A percentile compares a stretch with the other conserved stretches of the same genome.
These are phyloP conservation scores for Marmota monax DNA, from an alignment of 2,113 vertebrate species.

Conservation along the genomic window DNA sequence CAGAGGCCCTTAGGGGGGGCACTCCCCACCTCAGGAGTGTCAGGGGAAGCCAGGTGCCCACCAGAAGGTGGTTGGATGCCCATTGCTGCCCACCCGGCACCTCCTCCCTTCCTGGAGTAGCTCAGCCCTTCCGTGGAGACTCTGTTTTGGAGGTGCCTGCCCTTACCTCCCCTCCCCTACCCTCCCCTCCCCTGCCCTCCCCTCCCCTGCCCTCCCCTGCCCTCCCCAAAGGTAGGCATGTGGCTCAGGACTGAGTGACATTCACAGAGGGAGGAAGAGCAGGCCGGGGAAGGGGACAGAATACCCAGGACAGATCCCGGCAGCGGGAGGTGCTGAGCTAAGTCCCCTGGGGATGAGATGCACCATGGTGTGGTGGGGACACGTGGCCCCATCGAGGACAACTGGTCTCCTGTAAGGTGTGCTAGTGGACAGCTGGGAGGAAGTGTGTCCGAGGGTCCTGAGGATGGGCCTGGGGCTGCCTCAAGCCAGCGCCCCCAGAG, in stretches of 20 bases:
- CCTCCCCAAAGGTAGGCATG: not conserved
- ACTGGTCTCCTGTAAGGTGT: not conserved
- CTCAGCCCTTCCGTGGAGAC: not conserved
- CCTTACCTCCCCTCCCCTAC: too few relatives aligned
- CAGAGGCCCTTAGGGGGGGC: not conserved
- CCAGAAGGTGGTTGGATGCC: too few relatives aligned
- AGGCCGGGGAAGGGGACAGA: not conserved
- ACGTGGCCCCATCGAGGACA: not conserved
- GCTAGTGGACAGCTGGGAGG: not conserved
- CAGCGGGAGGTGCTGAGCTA: not conserved
- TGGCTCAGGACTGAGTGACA: not conserved
- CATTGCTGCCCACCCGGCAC: accelerated
- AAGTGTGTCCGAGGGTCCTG: not conserved
- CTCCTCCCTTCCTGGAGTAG: not conserved
- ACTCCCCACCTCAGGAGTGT: not conserved
- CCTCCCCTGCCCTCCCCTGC: not conserved
- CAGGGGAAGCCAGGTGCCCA: not conserved
- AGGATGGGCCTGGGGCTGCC: not conserved
- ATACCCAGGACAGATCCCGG: not conserved
- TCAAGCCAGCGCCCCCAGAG: not conserved
- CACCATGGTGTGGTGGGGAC: not conserved
- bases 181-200: not conserved
- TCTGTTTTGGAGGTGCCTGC: too few relatives aligned
- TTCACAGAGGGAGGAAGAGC: not conserved
- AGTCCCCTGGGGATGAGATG: not conserved